phyloP scores from a whole-genome alignment of 2,888 invertebrate genomes.

The Trichogramma evanescens region DNA sequence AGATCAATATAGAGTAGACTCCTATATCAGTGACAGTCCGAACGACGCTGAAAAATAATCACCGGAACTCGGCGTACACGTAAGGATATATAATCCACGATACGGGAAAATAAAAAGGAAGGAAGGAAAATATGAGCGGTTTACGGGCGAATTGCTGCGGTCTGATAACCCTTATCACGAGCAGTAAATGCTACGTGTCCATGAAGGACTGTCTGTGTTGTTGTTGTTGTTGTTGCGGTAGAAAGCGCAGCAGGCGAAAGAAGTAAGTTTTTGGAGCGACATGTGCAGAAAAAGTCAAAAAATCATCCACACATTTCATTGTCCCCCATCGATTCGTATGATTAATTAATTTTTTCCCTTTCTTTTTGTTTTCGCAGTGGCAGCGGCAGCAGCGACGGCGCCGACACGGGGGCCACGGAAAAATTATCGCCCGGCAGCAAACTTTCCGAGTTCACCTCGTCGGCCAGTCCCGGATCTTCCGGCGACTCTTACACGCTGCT shows the following conservation, averaged over 20 bases:
- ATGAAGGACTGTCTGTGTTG: constrained; percentile 39
- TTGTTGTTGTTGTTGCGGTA: constrained; percentile 32
- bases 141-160: constrained; percentile 29
- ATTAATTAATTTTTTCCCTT: background rate
- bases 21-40: no score
- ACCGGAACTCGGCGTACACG: no score
- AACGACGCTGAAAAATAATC: no score
- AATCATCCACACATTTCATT: background rate
- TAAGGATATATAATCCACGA: background rate
- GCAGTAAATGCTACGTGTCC: constrained; percentile 39
- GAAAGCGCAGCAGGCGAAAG: constrained; percentile 10
- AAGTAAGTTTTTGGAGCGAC: background rate
- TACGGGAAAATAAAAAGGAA: background rate
- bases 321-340: background rate
- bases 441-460: constrained; percentile 40
- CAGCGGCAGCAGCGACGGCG: constrained; percentile 56
- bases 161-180: constrained; percentile 41
- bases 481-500: constrained; percentile 41
- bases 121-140: background rate
- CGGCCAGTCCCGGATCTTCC: constrained; percentile 42
- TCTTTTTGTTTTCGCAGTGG: constrained; percentile 45
- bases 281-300: no score
- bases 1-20: no score
- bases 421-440: constrained; percentile 42
- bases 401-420: constrained; percentile 45